These are phyloP conservation scores for Hypocryptadius cinnamomeus DNA, from an alignment of 2,113 vertebrate genomes.

Conservation along the genomic window DNA sequence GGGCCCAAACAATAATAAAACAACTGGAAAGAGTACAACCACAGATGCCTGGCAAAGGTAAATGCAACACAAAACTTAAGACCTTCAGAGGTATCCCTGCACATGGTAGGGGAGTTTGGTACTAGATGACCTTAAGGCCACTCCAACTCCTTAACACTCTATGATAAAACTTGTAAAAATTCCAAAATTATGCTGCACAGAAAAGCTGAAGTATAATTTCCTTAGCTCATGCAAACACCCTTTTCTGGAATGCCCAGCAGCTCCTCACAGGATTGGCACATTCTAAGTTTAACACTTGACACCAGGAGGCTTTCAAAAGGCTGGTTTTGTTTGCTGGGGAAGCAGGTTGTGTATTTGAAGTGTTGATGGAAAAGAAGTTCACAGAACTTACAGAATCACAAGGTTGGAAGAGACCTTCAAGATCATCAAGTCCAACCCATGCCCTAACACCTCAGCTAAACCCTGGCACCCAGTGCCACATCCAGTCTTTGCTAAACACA, in stretches of 20 bases:
- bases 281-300: background rate
- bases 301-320: background rate
- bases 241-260: background rate
- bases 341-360: background rate
- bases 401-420: background rate
- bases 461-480: background rate
- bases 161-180: background rate
- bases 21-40: background rate
- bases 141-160: background rate
- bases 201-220: background rate
- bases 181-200: background rate
- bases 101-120: too few species aligned
- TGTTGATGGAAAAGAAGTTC: background rate
- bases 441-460: background rate
- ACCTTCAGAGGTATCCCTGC: background rate
- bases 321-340: background rate
- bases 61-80: background rate
- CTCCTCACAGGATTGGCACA: background rate
- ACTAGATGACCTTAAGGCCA: background rate
- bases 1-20: background rate
- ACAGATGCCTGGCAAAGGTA: background rate
- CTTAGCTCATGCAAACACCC: background rate
- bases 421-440: background rate
- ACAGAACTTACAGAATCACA: background rate
- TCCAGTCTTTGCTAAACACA: background rate